Percentiles rank a stretch among this genome's conserved stretches.
Evolutionary conservation across 2,888 invertebrate genomes (phyloP).

Genomic region (Tubulanus polymorphus): DNA sequence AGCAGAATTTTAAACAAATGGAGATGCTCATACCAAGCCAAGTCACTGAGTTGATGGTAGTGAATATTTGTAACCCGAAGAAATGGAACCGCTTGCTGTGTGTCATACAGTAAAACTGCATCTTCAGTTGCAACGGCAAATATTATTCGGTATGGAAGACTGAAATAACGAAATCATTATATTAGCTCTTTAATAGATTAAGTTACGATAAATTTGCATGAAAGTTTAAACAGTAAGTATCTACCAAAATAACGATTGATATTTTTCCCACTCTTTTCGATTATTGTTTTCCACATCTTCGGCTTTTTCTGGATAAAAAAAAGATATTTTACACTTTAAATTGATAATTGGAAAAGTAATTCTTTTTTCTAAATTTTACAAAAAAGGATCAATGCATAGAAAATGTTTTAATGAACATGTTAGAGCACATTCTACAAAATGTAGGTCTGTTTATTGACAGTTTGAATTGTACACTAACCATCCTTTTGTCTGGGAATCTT

Average conservation of each 20-base stretch:
- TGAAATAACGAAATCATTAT: conserved; percentile 20
- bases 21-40: conserved; percentile 66
- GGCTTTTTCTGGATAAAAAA: conserved; percentile 18
- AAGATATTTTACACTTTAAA: not conserved
- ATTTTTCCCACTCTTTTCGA: conserved; percentile 44
- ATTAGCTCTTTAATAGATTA: not conserved
- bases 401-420: too few species aligned
- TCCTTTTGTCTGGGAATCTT: conserved; percentile 15
- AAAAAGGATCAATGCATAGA: too few species aligned
- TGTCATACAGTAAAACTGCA: conserved; percentile 79
- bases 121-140: conserved; percentile 88
- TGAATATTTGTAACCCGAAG: conserved; percentile 78
- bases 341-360: too few species aligned
- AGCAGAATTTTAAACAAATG: not conserved
- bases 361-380: not conserved
- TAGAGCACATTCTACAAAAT: too few species aligned
- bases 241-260: conserved; percentile 38
- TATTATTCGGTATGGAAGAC: conserved; percentile 73
- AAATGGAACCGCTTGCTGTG: conserved; percentile 76
- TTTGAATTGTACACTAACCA: not conserved
- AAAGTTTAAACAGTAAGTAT: conserved; percentile 10
- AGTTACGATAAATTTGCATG: not conserved
- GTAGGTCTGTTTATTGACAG: not conserved
- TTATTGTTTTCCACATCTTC: conserved; percentile 24
- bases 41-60: conserved; percentile 81